Evolutionary conservation across 2,113 vertebrate genomes (phyloP), one percentile per base, ranked within the genome.

Genomic region (Lipophrys pholis): DNA sequence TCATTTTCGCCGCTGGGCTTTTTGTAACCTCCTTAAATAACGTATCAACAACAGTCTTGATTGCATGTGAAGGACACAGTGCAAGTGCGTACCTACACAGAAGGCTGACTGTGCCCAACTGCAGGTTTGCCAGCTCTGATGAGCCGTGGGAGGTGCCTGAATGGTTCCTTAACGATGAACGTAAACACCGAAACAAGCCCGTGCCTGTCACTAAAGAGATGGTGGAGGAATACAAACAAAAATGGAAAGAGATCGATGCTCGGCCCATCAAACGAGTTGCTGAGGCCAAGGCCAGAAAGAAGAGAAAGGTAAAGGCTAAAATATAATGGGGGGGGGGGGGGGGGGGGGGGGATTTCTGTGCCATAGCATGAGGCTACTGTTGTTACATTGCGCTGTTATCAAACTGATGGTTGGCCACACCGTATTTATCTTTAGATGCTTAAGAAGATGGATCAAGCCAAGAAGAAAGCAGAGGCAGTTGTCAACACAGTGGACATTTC

Each of bases 221-320:
- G n/a, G 95, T 97, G 0, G 96, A 97, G 55, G 94, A 95, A 7
- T 98, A 95, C 73, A 95, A 95, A 77, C 92, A 96, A 79, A 96
- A 96, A 73, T 98, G 97, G 96, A 93, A 85, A 11, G 95, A 99
- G 73, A 97, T 99, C 68, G 95, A 99, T 0, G 95, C 97, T 2
- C 94, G 97, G 8, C 97, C 98, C 53, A 98, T 99, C 87, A 99
- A 97, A 90, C 95, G 95, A 57, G 95, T 99, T 66, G 98, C 98
- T 0, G 98, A 99, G 88, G 98, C 98, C 57, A 99, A 99, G 68
- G 97, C 97, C 76, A 95, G 97, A 76, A 99, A 99, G 94, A 99
- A 98, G 90, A 94, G 94, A 42, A 93, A 96, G 94, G 97, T 99
- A 86, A 94, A 94, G n/a, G n/a, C n/a, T n/a, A n/a, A n/a, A n/a